phyloP scores from a whole-genome alignment of 2,113 vertebrate genomes.

The Monopterus albus region DNA sequence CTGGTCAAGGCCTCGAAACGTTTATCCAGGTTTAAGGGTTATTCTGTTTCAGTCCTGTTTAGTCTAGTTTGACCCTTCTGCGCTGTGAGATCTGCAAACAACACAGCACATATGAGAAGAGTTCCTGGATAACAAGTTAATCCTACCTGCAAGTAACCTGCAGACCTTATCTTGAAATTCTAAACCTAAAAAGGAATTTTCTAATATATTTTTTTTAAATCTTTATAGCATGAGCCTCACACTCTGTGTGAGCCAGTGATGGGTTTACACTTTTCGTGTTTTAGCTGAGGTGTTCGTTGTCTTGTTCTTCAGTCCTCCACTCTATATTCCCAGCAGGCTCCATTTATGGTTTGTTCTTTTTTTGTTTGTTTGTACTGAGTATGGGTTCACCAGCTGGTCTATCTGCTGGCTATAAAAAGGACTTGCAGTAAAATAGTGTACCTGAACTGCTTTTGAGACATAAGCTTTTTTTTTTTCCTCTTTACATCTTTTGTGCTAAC shows the following conservation, averaged over 20 bases:
- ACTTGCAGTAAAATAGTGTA: too few species aligned
- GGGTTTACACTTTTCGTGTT: neutral
- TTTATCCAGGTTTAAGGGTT: neutral
- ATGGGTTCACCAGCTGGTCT: too few species aligned
- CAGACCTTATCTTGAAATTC: constrained; percentile 1
- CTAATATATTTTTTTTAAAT: neutral
- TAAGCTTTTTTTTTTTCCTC: too few species aligned
- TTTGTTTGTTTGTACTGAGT: too few species aligned
- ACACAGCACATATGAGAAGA: constrained; percentile 5
- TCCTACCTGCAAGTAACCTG: neutral
- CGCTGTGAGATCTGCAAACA: constrained; percentile 3
- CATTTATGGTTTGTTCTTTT: too few species aligned
- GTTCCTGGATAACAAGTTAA: too few species aligned
- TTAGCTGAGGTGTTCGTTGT: neutral
- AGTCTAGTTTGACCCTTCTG: constrained; percentile 15
- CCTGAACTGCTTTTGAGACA: neutral
- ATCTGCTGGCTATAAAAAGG: too few species aligned
- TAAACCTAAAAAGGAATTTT: neutral
- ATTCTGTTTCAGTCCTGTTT: constrained; percentile 14
- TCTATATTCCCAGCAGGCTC: neutral
- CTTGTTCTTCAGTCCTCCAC: neutral
- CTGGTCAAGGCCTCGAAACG: neutral
- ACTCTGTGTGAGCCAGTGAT: neutral
- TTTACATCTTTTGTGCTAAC: too few species aligned
- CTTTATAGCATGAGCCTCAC: too few species aligned